phyloP scores from a whole-genome alignment of 2,797 vertebrate species.

The Geotrypetes seraphini region DNA sequence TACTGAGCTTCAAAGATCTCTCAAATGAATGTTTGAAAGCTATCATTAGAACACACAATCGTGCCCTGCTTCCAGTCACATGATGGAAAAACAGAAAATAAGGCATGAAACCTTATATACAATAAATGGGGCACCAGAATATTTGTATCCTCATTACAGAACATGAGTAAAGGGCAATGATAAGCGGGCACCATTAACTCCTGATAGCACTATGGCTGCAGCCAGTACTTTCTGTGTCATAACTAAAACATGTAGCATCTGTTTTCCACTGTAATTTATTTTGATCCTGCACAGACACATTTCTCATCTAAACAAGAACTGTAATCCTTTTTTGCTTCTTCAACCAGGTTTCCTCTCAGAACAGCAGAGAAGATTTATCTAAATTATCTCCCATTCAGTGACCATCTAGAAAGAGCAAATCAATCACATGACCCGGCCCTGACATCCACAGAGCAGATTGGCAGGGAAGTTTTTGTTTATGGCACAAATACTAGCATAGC shows the following conservation, averaged over 20 bases:
- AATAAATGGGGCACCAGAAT: conserved; percentile 13
- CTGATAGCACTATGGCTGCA: neutral
- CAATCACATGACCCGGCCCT: too few species aligned
- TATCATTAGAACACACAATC: conserved; percentile 38
- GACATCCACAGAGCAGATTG: too few species aligned
- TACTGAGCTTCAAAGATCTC: conserved; percentile 11
- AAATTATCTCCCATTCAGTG: neutral
- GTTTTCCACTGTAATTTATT: neutral
- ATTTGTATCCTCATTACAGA: neutral
- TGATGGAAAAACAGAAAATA: conserved; percentile 28
- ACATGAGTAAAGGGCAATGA: conserved; percentile 16
- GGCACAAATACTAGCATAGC: too few species aligned
- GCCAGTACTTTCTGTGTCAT: neutral
- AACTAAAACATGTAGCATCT: neutral
- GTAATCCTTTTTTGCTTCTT: conserved; percentile 6
- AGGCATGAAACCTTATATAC: conserved; percentile 31
- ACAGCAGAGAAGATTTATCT: neutral
- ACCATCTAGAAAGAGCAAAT: rapidly evolving
- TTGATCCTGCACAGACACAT: neutral
- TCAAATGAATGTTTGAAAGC: conserved; percentile 11
- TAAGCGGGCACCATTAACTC: neutral
- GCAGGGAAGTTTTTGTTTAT: too few species aligned
- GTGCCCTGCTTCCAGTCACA: conserved; percentile 19
- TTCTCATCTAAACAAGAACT: neutral
- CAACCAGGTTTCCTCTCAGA: neutral